Evolutionary conservation across 92 coral and sea anemone species (phyloP).

Genomic region (Porites evermanni): DNA sequence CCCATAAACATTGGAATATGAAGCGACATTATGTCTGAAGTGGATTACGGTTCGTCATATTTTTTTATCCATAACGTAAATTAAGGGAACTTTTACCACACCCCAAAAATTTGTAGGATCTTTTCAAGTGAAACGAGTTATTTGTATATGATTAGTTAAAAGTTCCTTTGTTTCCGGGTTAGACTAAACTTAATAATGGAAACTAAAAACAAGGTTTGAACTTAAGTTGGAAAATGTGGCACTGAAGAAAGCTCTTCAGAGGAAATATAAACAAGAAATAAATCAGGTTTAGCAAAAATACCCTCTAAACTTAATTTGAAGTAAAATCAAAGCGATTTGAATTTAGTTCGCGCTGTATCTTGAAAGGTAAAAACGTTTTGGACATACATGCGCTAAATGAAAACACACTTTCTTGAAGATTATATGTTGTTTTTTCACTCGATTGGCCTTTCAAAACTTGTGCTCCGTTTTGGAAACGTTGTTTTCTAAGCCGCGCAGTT

Average conservation of each 20-base stretch:
- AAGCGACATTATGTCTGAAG: not conserved
- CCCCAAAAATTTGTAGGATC: not conserved
- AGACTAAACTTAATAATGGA: too few relatives aligned
- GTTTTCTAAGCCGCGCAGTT: not conserved
- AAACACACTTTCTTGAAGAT: too few relatives aligned
- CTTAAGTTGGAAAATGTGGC: not conserved
- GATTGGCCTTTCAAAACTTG: not conserved
- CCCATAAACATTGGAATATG: not conserved
- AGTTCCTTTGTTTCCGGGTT: slow-evolving; percentile 14
- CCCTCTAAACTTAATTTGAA: not conserved
- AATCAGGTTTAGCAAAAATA: not conserved
- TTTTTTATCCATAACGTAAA: too few relatives aligned
- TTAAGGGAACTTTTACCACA: not conserved
- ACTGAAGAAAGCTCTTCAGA: not conserved
- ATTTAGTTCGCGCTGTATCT: not conserved
- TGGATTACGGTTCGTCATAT: not conserved
- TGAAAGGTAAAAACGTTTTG: not conserved
- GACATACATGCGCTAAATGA: too few relatives aligned
- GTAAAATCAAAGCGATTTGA: not conserved
- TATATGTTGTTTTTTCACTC: not conserved
- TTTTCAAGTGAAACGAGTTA: not conserved
- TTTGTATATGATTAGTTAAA: slow-evolving; percentile 7
- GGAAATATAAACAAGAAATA: not conserved
- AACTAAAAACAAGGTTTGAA: not conserved
- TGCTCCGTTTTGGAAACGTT: not conserved